Base-by-base conservation (phyloP, 2,113 vertebrate species). In the Bubo bubo region DNA sequence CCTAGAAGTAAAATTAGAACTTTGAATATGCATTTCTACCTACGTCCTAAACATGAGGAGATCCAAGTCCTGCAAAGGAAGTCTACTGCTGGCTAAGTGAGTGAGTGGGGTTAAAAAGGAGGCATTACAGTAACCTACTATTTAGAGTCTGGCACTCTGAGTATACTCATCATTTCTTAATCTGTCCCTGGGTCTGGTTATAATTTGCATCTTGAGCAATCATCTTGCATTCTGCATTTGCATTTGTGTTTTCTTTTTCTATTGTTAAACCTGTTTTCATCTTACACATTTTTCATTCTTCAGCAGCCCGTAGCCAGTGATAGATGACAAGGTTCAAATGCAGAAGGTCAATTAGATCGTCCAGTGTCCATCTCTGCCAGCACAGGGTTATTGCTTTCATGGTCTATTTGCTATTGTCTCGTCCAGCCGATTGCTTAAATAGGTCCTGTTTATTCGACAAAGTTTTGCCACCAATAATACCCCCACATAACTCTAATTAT, bases 141-240 rank as follows among this genome's bases (percentile, higher is more conserved):
- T 96, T 96, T 95, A 73, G 67, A 93, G n/a, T 66, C 74, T 95
- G 95, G 95, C 77, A 79, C 45, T 81, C 76, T 75, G 49, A 91
- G 17, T 79, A 41, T 85, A 66, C 35, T 92, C 56, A 92, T 92
- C 23, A 93, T 96, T 84, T 95, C 96, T 93, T 91, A 91, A 75
- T 97, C 83, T 91, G 35, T 84, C 74, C 35, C 76, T n/a, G 70
- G 52, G 43, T 89, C 88, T 86, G 86, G 93, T 86, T 96, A 79
- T 89, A 96, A 92, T 95, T 97, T 94, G 52, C 60, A 72, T 91
- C 86, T 97, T 97, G 91, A 95, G 94, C 88, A 95, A 97, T 89
- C 3, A 0, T 72, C 79, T 41, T 75, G 66, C 20, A 8, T 84
- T 92, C 76, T 81, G 52, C 43, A 79, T 90, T 95, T 93, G 41